These are phyloP conservation scores for Sphyrna mokarran DNA, from an alignment of 2,113 vertebrate species.

Conservation along the genomic window DNA sequence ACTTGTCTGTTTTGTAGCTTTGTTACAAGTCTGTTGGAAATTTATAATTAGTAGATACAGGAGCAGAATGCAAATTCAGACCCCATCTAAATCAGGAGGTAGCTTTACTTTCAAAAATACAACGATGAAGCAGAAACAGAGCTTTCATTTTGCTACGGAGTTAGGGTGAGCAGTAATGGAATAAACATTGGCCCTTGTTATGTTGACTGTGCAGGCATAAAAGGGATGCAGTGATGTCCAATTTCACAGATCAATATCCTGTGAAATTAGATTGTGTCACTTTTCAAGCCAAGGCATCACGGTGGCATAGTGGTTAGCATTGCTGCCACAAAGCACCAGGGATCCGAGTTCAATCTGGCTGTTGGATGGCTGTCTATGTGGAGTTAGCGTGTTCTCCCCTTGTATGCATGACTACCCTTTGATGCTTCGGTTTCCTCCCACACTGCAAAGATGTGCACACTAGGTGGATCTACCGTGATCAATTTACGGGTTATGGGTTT, in stretches of 20 bases:
- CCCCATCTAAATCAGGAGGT: background rate
- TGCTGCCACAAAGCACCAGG: too few relatives aligned
- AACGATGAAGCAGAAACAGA: background rate
- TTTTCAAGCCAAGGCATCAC: too few relatives aligned
- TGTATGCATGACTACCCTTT: too few relatives aligned
- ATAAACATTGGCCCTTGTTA: background rate
- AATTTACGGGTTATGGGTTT: too few relatives aligned
- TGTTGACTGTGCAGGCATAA: background rate
- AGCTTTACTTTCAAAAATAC: background rate
- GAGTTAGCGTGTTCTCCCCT: too few relatives aligned
- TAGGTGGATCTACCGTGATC: too few relatives aligned
- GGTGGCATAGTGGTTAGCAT: too few relatives aligned
- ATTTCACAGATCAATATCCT: slow-evolving; percentile 18
- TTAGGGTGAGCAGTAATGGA: background rate
- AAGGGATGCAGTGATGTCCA: background rate
- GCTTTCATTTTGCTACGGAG: background rate
- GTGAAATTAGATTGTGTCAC: background rate
- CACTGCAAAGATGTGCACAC: too few relatives aligned
- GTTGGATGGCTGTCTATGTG: too few relatives aligned
- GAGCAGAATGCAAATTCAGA: background rate
- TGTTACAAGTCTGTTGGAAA: background rate
- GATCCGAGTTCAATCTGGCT: too few relatives aligned
- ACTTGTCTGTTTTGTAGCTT: background rate
- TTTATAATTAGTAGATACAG: background rate
- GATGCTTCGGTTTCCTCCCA: too few relatives aligned